Percentiles rank a stretch among this genome's conserved stretches.
Conservation (phyloP, 2,113 vertebrate species). For the Nibea coibor region DNA sequence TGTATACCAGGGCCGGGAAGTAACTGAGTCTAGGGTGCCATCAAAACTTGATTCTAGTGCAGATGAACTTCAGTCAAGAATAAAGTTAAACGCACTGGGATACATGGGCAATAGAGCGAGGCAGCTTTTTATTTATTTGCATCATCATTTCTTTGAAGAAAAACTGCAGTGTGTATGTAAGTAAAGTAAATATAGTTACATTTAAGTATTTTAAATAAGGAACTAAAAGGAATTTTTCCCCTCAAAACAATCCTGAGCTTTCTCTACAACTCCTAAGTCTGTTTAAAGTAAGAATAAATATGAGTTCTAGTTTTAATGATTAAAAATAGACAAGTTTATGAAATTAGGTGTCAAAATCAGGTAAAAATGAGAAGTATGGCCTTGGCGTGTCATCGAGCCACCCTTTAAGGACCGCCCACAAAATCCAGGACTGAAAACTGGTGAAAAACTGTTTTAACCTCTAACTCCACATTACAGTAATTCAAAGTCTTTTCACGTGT, state of each 20-base stretch:
- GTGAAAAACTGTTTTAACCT: no score
- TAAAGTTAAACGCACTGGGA: not conserved
- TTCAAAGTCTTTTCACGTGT: no score
- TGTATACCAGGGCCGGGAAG: constrained; percentile 19
- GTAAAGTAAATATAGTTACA: not conserved
- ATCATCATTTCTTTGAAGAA: not conserved
- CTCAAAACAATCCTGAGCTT: not conserved
- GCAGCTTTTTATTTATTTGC: not conserved
- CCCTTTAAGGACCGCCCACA: no score
- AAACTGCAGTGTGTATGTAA: not conserved
- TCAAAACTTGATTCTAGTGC: not conserved
- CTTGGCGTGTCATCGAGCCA: no score
- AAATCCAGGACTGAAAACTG: no score
- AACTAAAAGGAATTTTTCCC: no score
- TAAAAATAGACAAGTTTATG: no score
- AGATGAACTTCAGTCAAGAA: not conserved
- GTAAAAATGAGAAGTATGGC: no score
- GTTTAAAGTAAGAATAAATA: no score
- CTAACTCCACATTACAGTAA: no score
- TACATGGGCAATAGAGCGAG: not conserved
- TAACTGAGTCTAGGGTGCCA: not conserved
- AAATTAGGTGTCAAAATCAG: no score
- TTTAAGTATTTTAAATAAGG: not conserved
- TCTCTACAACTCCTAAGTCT: not conserved
- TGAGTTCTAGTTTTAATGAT: no score